Evolutionary conservation across 2,888 invertebrate species (phyloP).

Genomic region (Mythimna pallens): DNA sequence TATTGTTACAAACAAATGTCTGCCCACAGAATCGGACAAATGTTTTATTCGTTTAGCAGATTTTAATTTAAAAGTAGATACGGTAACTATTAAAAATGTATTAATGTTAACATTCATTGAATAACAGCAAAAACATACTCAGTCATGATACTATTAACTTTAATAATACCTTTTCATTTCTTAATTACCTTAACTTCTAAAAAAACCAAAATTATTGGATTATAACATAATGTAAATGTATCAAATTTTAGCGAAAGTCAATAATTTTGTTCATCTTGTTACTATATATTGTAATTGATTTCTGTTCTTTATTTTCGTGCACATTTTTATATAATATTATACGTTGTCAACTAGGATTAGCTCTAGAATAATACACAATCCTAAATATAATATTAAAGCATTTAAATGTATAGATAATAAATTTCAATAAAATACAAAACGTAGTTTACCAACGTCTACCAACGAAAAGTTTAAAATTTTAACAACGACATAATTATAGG

Average conservation of each 20-base stretch:
- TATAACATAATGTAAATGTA: constrained; percentile 42
- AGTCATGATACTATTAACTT: constrained; percentile 67
- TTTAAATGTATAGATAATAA: constrained; percentile 45
- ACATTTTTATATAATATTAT: constrained; percentile 21
- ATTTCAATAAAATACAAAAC: constrained; percentile 48
- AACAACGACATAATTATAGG: constrained; percentile 46
- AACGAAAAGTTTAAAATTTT: constrained; percentile 53
- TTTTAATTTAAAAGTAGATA: constrained; percentile 54
- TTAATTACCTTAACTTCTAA: constrained; percentile 50
- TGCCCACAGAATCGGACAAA: constrained; percentile 47
- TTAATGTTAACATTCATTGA: constrained; percentile 55
- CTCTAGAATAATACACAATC: constrained; percentile 50
- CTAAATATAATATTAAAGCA: constrained; percentile 63
- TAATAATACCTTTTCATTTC: constrained; percentile 60
- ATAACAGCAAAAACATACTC: constrained; percentile 65
- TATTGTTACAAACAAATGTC: constrained; percentile 64
- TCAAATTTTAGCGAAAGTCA: constrained; percentile 51
- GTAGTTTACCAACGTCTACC: constrained; percentile 44
- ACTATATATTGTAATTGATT: constrained; percentile 42
- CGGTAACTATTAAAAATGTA: constrained; percentile 45
- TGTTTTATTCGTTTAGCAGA: constrained; percentile 50
- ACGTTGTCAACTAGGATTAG: constrained; percentile 45
- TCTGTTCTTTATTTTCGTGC: constrained; percentile 54
- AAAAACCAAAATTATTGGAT: constrained; percentile 31
- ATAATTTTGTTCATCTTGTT: constrained; percentile 33